These are phyloP conservation scores for Pantherophis guttatus DNA, from an alignment of 2,113 vertebrate genomes.

Conservation along the genomic window DNA sequence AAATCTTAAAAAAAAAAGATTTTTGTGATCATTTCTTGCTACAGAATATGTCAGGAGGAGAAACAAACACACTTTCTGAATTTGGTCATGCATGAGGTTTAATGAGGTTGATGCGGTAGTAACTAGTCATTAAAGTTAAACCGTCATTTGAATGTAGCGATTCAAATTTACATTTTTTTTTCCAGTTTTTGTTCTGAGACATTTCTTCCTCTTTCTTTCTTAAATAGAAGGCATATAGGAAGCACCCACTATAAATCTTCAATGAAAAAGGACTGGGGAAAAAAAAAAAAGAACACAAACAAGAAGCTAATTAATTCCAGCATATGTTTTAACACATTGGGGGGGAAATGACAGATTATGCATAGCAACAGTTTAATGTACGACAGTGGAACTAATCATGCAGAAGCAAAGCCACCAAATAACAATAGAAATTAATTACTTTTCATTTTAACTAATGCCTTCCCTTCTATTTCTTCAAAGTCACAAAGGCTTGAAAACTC, in stretches of 20 bases:
- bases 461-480: neutral
- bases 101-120: neutral
- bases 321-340: slow-evolving; percentile 50
- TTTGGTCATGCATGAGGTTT: neutral
- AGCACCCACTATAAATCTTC: slow-evolving; percentile 10
- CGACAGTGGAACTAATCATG: slow-evolving; percentile 16
- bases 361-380: slow-evolving; percentile 15
- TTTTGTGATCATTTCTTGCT: no score
- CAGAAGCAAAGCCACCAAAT: slow-evolving; percentile 6
- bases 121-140: neutral
- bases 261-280: neutral
- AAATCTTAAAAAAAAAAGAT: no score
- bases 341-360: slow-evolving; percentile 39
- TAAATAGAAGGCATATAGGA: slow-evolving; percentile 13
- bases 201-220: slow-evolving; percentile 32
- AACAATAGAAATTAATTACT: slow-evolving; percentile 1
- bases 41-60: no score
- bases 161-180: neutral
- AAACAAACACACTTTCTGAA: no score
- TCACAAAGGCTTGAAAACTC: neutral
- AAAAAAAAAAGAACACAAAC: neutral
- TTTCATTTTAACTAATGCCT: neutral
- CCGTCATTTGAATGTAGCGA: neutral
- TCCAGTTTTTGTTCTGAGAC: neutral
- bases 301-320: slow-evolving; percentile 53